A percentile compares a stretch with the other conserved stretches of the same genome.
phyloP scores from a whole-genome alignment of 2,888 invertebrate genomes.

The Aphodius sticticus region DNA sequence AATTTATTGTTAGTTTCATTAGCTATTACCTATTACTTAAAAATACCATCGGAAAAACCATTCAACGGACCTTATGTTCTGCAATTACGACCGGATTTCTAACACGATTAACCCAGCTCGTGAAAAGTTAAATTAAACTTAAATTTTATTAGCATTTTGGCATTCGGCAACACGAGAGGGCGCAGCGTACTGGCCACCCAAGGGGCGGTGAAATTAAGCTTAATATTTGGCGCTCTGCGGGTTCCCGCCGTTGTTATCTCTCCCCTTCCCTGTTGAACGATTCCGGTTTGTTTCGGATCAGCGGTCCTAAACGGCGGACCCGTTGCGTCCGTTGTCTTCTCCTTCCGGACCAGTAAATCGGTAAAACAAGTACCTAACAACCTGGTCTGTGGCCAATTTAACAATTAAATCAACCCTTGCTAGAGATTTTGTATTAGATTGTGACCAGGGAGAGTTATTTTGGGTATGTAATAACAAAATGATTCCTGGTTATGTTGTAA shows the following conservation, averaged over 20 bases:
- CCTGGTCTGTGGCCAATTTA: background rate
- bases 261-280: background rate
- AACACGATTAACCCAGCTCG: background rate
- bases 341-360: background rate
- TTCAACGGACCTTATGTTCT: constrained; percentile 4
- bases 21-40: background rate
- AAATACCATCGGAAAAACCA: background rate
- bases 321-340: background rate
- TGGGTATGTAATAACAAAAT: no score
- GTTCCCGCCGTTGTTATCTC: background rate
- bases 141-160: background rate
- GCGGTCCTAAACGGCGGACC: background rate
- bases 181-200: background rate
- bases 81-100: background rate
- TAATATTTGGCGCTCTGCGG: background rate
- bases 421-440: background rate
- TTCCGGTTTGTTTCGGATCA: background rate
- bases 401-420: background rate
- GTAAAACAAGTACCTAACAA: background rate
- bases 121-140: constrained; percentile 4
- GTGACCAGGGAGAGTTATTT: no score
- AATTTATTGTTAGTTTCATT: no score
- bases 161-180: background rate
- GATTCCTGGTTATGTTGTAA: no score
- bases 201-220: background rate